Evolutionary conservation across 2,888 invertebrate genomes (phyloP), one percentile per base, ranked within the genome.

Genomic region (Nysson spinosus): DNA sequence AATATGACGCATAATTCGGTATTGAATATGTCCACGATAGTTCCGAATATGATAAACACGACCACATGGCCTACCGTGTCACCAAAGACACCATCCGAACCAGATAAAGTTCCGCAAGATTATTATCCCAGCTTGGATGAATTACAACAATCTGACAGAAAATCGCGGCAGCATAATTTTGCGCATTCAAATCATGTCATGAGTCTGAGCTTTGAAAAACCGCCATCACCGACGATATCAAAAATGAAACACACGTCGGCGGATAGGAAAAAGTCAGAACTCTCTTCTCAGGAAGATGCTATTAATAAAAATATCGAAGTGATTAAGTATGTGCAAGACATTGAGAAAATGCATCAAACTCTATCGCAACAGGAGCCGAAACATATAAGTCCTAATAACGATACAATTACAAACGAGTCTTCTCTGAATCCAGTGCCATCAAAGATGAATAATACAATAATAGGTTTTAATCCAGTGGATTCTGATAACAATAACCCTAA

Each of bases 331-430:
- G 89, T 89, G 28, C 88, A 88, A 62, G 88, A 89, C 42, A 88
- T 89, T 49, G 89, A 89, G 56, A 89, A 89, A 69, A 87, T 89
- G 86, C 89, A 89, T 65, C 87, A 88, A 58, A 84, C 87, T 46
- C 80, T 87, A 73, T 76, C 85, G 67, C 80, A 84, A 67, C 80
- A 82, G 24, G 80, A 83, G 58, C 88, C 17, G 85, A 88, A 79
- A 77, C 85, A 47, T 9, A 4, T 16, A 14, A 46, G 35, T 32
- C 30, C 40, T 40, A 77, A 67, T 26, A 80, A 78, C 47, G 75
- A 61, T 57, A 62, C 70, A 43, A 80, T 75, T 67, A 50, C 73
- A 11, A 82, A 60, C 43, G 81, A 80, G 19, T 37, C 49, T 9
- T 71, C 67, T 6, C 7, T 69, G 24, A 83, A 68, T 50, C 51